Base-by-base conservation (phyloP, 2,888 invertebrate species). In the Didymodactylos carnosus region DNA sequence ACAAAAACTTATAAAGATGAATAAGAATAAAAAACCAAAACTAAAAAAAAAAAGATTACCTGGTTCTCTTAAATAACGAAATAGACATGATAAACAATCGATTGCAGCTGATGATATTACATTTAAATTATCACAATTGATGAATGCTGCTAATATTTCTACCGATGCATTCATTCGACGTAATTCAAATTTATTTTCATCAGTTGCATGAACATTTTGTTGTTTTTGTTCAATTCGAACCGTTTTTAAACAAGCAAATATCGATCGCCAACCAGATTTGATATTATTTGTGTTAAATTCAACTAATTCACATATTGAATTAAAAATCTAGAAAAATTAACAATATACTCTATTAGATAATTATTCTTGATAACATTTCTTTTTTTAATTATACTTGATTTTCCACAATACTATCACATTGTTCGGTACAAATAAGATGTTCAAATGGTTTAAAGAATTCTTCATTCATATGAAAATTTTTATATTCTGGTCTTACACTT, bases 381-480 rank as follows among this genome's bases (percentile, higher is more conserved):
- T 51, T 94, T 23, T 49, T n/a, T 49, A 2, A 23, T 49, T 16
- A 23, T 49, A 53, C 53, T 19, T 62, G 62, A 62, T 62, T 62
- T 35, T 62, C 62, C 8, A 62, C 91, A 83, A 95, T 94, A 75
- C 89, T 88, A 82, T 94, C 93, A 82, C 94, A 94, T 14, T 92
- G 86, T 81, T 95, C 94, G 79, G 94, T 87, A 81, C 93, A 94
- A 0, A 95, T 85, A 51, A 95, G 87, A 81, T 93, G 94, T 84
- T 95, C 94, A 81, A 94, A 94, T 0, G 94, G 94, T 80, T 94
- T 94, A 78, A 94, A 88, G 13, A 94, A 85, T 0, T 92, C 91
- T 82, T 94, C 94, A 81, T 94, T 93, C 82, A 94, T 92, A 82
- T 94, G 94, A 83, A 94, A 94, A 83, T 94, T 91, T 0, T 92